Percentiles rank a stretch among this genome's conserved stretches.
Conservation (phyloP, 2,113 vertebrate species). For the Mesoclemmys tuberculata region DNA sequence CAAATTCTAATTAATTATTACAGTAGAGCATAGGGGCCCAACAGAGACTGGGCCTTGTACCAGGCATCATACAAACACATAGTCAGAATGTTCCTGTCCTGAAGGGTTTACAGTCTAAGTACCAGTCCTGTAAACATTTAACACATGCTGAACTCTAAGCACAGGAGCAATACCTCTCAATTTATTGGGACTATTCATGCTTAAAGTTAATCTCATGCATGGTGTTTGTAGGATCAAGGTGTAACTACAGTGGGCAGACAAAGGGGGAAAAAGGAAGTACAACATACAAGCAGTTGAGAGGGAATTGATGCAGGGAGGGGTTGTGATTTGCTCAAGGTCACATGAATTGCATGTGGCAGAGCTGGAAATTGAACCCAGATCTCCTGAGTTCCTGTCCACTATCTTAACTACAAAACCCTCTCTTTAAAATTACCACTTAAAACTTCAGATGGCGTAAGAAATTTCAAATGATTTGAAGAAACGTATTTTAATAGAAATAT, state of each 20-base stretch:
- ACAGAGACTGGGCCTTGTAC: not conserved
- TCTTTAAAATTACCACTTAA: not conserved
- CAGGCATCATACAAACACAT: not conserved
- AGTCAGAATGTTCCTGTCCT: not conserved
- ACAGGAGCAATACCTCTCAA: not conserved
- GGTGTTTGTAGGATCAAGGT: not conserved
- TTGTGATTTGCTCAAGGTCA: not conserved
- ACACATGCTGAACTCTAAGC: not conserved
- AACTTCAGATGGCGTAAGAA: not conserved
- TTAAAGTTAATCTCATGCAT: not conserved
- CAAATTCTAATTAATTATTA: slow-evolving; percentile 56
- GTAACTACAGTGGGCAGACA: not conserved
- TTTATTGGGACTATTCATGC: not conserved
- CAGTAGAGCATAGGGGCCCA: not conserved
- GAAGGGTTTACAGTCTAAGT: not conserved
- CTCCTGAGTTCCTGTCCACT: not conserved
- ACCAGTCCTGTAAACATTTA: not conserved
- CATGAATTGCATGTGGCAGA: not conserved
- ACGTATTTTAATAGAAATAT: not conserved
- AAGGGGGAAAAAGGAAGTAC: not conserved
- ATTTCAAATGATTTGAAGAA: not conserved
- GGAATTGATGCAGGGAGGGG: not conserved
- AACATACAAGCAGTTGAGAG: not conserved
- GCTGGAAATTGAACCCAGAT: not conserved
- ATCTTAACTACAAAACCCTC: not conserved